Percentiles rank a stretch among this genome's conserved stretches.
These are phyloP conservation scores for Amphibalanus amphitrite DNA, from an alignment of 1,140 invertebrate species.

Conservation along the genomic window DNA sequence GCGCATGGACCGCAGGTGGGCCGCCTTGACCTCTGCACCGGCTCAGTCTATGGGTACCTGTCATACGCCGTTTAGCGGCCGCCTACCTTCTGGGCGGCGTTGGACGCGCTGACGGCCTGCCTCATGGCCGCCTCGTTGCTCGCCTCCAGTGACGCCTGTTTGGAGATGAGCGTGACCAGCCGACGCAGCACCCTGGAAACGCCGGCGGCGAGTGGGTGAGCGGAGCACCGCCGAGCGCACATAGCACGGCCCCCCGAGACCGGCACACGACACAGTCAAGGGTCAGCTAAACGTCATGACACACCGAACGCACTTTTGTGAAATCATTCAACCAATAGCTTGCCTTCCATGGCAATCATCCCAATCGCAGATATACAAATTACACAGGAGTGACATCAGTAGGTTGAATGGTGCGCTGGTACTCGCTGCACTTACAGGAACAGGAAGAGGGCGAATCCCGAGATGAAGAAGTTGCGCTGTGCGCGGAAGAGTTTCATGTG, in stretches of 20 bases:
- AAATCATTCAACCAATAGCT: background rate
- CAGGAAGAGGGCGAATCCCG: conserved; percentile 37
- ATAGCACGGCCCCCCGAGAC: too few species aligned
- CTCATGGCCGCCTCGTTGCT: conserved; percentile 72
- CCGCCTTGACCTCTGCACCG: too few species aligned
- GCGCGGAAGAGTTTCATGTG: conserved; percentile 90
- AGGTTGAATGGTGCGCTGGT: too few species aligned
- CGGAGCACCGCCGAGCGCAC: background rate
- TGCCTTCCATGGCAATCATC: too few species aligned
- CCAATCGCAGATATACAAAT: too few species aligned
- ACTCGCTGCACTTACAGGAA: conserved; percentile 14
- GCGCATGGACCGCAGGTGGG: too few species aligned
- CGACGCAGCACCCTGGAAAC: conserved; percentile 53
- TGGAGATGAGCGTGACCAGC: conserved; percentile 60
- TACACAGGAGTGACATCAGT: too few species aligned
- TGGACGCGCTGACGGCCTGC: conserved; percentile 74
- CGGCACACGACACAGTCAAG: background rate
- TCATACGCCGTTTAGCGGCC: too few species aligned
- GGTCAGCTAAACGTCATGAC: background rate
- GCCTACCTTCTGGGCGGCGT: conserved; percentile 52
- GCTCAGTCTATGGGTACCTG: too few species aligned
- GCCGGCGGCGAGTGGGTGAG: too few species aligned
- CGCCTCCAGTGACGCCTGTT: conserved; percentile 59
- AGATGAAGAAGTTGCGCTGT: conserved; percentile 98
- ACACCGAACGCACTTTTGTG: background rate